Percentiles rank a stretch among this genome's conserved stretches.
phyloP scores from a whole-genome alignment of 2,113 vertebrate genomes.

The Phalacrocorax aristotelis region DNA sequence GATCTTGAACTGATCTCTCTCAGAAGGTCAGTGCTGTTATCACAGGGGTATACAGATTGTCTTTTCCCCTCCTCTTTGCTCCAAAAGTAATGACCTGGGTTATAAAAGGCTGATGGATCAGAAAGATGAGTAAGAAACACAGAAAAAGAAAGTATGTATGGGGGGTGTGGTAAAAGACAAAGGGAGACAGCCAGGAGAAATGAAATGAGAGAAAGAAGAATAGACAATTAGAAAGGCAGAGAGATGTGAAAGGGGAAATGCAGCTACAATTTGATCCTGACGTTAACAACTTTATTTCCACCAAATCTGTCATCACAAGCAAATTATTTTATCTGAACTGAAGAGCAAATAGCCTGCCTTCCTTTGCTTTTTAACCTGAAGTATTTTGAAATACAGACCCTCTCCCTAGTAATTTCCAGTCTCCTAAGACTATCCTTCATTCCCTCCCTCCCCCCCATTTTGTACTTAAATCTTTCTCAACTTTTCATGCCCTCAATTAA shows the following conservation, averaged over 20 bases:
- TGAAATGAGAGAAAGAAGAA: constrained; percentile 48
- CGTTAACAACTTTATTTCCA: not conserved
- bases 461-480: not conserved
- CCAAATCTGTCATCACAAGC: not conserved
- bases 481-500: not conserved
- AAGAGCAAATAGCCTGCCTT: not conserved
- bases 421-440: not conserved
- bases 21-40: constrained; percentile 53
- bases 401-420: not conserved
- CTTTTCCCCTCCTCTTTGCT: constrained; percentile 61
- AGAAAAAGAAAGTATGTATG: not conserved
- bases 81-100: constrained; percentile 62
- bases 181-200: not conserved
- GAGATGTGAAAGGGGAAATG: constrained; percentile 28
- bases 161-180: not conserved
- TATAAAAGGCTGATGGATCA: constrained; percentile 47
- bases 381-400: not conserved
- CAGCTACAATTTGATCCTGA: not conserved
- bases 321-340: not conserved
- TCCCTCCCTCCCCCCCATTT: not conserved
- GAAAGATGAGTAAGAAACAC: constrained; percentile 32
- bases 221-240: constrained; percentile 57
- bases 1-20: constrained; percentile 59
- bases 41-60: constrained; percentile 52
- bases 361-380: not conserved